Evolutionary conservation across 2,888 invertebrate species (phyloP).

Genomic region (Tinea pellionella): DNA sequence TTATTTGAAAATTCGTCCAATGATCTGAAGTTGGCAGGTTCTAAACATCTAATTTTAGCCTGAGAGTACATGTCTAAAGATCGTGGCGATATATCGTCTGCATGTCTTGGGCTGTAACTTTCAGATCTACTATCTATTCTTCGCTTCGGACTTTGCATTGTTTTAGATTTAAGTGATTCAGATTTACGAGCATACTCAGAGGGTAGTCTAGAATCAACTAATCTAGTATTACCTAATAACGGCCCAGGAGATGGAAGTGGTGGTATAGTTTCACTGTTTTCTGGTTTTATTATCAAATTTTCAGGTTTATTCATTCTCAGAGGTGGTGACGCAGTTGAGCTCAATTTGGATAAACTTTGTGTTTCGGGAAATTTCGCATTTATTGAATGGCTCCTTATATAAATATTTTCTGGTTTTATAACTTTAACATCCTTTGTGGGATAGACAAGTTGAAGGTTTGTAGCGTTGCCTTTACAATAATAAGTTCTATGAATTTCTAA

Average conservation of each 20-base stretch:
- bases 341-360: constrained; percentile 43
- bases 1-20: constrained; percentile 69
- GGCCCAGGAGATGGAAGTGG: constrained; percentile 87
- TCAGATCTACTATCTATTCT: constrained; percentile 49
- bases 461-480: constrained; percentile 78
- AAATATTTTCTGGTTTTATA: constrained; percentile 54
- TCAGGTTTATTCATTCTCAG: constrained; percentile 63
- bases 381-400: constrained; percentile 70
- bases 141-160: constrained; percentile 49
- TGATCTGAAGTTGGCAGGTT: constrained; percentile 58
- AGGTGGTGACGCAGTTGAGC: constrained; percentile 38
- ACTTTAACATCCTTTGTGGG: constrained; percentile 46
- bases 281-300: constrained; percentile 61
- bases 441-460: constrained; percentile 29
- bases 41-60: constrained; percentile 60
- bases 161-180: constrained; percentile 43
- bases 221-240: constrained; percentile 81
- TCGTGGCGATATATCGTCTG: constrained; percentile 53
- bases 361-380: constrained; percentile 69
- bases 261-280: constrained; percentile 61
- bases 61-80: constrained; percentile 54
- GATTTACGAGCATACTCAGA: constrained; percentile 52
- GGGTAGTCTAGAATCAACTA: constrained; percentile 73
- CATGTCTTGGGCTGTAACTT: constrained; percentile 46
- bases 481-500: constrained; percentile 82